Evolutionary conservation across 1,140 invertebrate species (phyloP), one percentile per base, ranked within the genome.

Genomic region (Piezodorus guildinii): DNA sequence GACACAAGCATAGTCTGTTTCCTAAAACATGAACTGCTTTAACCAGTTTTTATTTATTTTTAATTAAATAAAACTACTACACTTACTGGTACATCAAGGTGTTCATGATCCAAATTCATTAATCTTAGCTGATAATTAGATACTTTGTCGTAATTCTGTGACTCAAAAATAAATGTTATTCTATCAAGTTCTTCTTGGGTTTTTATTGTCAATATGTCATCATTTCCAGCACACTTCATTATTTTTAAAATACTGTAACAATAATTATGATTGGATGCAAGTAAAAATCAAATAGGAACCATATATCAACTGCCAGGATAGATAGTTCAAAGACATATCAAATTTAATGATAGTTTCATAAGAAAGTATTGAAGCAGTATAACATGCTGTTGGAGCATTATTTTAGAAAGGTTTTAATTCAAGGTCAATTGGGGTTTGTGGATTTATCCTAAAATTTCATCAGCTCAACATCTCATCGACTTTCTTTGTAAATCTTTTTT

Each of bases 101-200:
- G 96, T 78, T 99, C 97, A 71, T 94, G 87, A 76, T 99, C 97
- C 69, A 99, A 84, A 75, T 99, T 98, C 83, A 99, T 97, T 1
- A 99, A 79, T 76, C 98, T 98, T 87, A 99, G 94, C 75, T 98
- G 94, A 78, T 98, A 99, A 74, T 99, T 96, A 0, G 94, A 92
- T 0, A 96, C 85, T 74, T 94, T 95, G 71, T 94, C 90, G 73
- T 91, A 89, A 74, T 93, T 92, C 60, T 85, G 85, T 8, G 90
- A 91, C 77, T 98, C 95, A 73, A 99, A 99, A 72, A 96, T 89
- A 74, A 99, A 97, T 27, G 87, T 93, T 15, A 99, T 87, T 1
- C 85, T 89, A 73, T 99, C 96, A 16, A 90, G 89, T 78, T 95
- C 94, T 73, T 98, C 96, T 71, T 93, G 86, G 2, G 95, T 94